Base-by-base conservation (phyloP, 1,140 invertebrate species). In the Psix sp. region DNA sequence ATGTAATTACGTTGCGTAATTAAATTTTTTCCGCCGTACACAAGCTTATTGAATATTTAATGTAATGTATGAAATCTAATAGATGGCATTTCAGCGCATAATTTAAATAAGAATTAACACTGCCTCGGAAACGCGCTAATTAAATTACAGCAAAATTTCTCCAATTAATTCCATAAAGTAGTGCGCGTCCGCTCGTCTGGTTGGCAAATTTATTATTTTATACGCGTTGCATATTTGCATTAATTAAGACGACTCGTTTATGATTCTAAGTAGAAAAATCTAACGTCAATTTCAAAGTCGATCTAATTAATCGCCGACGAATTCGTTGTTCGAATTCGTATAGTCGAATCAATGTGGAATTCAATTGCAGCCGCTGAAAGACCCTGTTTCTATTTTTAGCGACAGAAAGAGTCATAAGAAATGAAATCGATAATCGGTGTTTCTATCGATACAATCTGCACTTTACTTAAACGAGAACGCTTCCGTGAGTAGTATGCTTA, bases 371-470 rank as follows among this genome's bases (percentile, higher is more conserved):
- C 6, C 2, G n/a, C 13, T 17, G 36, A 35, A 40, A 35, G 16
- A 52, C n/a, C n/a, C n/a, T n/a, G n/a, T n/a, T 33, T 45, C 33
- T 31, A 52, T 52, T 45, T 63, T 46, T 63, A 63, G 49, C 33
- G 11, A n/a, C n/a, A 35, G 36, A 45, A 52, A 46, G 24, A 39
- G 9, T 40, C 16, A 31, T 54, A 48, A 65, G 31, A 45, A 46
- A 54, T 21, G 17, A 48, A 65, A 65, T 65, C 42, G 60, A 54
- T 65, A 65, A 54, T 54, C 40, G 46, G 48, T 65, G 49, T 65
- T 45, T 46, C 48, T 65, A 46, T 18, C 38, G 60, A 65, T 65
- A 65, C n/a, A n/a, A 49, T 48, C 49, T 54, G 60, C 62, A 66
- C 51, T 66, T 66, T 66, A 56, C 60, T 54, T 48, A 49, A 49